These are phyloP conservation scores for Antechinus stuartii DNA, from an alignment of 2,113 vertebrate species.

Conservation along the genomic window DNA sequence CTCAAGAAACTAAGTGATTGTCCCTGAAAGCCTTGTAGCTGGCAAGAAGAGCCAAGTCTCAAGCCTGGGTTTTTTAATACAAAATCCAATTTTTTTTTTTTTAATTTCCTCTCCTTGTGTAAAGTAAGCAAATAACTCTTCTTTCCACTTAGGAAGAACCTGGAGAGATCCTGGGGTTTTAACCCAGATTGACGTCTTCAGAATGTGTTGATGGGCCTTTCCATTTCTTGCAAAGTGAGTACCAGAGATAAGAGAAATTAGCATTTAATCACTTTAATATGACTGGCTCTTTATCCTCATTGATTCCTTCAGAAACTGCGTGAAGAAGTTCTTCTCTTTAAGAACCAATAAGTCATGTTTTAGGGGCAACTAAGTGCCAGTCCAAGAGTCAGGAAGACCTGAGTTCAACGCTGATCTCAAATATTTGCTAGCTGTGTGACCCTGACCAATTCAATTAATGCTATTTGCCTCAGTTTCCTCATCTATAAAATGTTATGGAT, in stretches of 20 bases:
- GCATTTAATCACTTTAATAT: neutral
- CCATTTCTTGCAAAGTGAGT: neutral
- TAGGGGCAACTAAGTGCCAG: neutral
- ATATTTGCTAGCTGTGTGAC: neutral
- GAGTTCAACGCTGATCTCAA: neutral
- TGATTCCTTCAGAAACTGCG: neutral
- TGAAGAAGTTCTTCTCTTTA: neutral
- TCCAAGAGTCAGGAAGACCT: neutral
- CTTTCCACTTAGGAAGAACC: neutral
- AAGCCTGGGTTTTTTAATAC: neutral
- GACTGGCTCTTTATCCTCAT: neutral
- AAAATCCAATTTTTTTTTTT: neutral
- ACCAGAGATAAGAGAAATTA: neutral
- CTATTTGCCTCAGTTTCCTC: neutral
- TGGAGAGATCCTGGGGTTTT: neutral
- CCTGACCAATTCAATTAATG: neutral
- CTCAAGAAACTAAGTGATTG: neutral
- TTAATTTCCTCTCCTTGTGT: neutral
- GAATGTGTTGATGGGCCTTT: neutral
- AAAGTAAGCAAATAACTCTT: neutral
- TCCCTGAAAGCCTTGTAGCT: neutral
- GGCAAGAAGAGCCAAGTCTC: neutral
- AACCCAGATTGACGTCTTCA: neutral
- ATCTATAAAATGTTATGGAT: neutral
- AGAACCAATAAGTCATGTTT: neutral